Evolutionary conservation across 2,888 invertebrate genomes (phyloP).

Genomic region (Acleris cristana): DNA sequence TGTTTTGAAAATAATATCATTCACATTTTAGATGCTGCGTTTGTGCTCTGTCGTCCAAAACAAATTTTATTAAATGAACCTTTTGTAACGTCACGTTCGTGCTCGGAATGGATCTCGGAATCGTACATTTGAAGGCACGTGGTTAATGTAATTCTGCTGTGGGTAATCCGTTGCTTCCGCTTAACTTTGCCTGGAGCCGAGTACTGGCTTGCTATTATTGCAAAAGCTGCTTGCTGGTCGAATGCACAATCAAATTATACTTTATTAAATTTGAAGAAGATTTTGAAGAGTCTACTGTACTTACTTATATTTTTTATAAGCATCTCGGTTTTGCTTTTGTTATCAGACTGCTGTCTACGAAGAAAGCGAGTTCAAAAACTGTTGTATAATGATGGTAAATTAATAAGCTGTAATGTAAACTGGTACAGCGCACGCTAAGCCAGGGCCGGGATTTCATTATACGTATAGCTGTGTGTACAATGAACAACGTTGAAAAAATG

Average conservation of each 20-base stretch:
- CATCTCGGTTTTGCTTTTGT: too few relatives aligned
- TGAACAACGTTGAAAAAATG: too few relatives aligned
- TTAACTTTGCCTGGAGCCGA: constrained; percentile 16
- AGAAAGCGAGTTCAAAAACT: too few relatives aligned
- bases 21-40: constrained; percentile 49
- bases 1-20: constrained; percentile 46
- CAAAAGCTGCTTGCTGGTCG: background rate
- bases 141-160: constrained; percentile 33
- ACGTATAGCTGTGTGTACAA: too few relatives aligned
- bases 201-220: constrained; percentile 18
- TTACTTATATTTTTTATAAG: background rate
- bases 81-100: constrained; percentile 19
- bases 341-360: too few relatives aligned
- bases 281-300: background rate
- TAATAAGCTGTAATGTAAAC: too few relatives aligned
- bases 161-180: constrained; percentile 25
- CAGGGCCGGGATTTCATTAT: too few relatives aligned
- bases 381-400: too few relatives aligned
- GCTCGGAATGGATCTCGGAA: constrained; percentile 22
- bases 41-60: constrained; percentile 5
- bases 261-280: too few relatives aligned
- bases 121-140: constrained; percentile 28
- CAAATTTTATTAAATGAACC: constrained; percentile 17
- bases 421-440: too few relatives aligned
- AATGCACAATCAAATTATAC: background rate